A percentile compares a stretch with the other conserved stretches of the same genome.
These are phyloP conservation scores for Spilosoma lubricipeda DNA, from an alignment of 2,888 invertebrate species.

Conservation along the genomic window DNA sequence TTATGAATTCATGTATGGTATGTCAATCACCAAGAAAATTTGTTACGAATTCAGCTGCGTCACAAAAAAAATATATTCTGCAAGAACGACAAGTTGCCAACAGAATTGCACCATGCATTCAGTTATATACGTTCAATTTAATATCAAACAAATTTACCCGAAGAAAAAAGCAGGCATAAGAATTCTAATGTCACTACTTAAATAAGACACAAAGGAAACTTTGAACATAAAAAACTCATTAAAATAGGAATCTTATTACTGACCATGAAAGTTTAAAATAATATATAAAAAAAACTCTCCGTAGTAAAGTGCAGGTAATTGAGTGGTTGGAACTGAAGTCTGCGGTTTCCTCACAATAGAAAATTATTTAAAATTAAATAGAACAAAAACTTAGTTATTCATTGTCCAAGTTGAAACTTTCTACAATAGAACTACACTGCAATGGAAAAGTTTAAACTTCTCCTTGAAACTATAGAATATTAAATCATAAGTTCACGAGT, in stretches of 20 bases:
- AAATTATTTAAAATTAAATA: not conserved
- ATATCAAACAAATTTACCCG: not conserved
- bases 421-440: constrained; percentile 28
- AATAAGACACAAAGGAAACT: not conserved
- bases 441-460: constrained; percentile 44
- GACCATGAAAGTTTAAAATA: too few relatives aligned
- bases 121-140: not conserved
- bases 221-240: too few relatives aligned
- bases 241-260: too few relatives aligned
- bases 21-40: not conserved
- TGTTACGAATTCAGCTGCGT: not conserved
- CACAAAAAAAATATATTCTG: not conserved
- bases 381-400: constrained; percentile 40
- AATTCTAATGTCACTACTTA: not conserved
- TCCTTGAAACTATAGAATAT: constrained; percentile 41
- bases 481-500: constrained; percentile 22
- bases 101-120: not conserved
- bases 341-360: not conserved
- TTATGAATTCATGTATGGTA: not conserved
- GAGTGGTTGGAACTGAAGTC: not conserved
- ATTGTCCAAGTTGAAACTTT: constrained; percentile 45
- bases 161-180: not conserved
- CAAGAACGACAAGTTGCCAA: not conserved
- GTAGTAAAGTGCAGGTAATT: not conserved
- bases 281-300: not conserved